Evolutionary conservation across 2,888 invertebrate species (phyloP).

Genomic region (Drosophila neonasuta): DNA sequence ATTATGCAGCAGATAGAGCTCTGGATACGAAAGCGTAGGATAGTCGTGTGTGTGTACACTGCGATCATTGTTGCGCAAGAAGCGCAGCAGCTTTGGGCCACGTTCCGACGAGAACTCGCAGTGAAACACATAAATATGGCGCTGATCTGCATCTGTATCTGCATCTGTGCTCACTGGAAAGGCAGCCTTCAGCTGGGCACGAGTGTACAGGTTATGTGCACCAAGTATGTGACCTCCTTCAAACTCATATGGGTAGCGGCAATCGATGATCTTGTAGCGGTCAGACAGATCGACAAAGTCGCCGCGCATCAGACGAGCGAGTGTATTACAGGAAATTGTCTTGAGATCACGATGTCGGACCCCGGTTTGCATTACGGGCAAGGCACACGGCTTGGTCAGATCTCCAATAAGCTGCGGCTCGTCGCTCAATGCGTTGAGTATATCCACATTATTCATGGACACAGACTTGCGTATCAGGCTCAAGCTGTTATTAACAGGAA

Average conservation of each 20-base stretch:
- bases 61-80: slow-evolving; percentile 92
- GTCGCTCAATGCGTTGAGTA: slow-evolving; percentile 87
- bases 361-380: slow-evolving; percentile 85
- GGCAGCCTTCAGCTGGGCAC: slow-evolving; percentile 86
- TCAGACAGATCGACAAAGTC: slow-evolving; percentile 85
- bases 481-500: slow-evolving; percentile 41
- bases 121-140: slow-evolving; percentile 94
- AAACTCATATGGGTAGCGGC: slow-evolving; percentile 97
- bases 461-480: slow-evolving; percentile 84
- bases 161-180: slow-evolving; percentile 81
- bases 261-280: slow-evolving; percentile 92
- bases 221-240: slow-evolving; percentile 94
- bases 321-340: slow-evolving; percentile 88
- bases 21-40: slow-evolving; percentile 94
- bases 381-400: slow-evolving; percentile 88
- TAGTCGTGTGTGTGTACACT: slow-evolving; percentile 90
- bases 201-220: slow-evolving; percentile 92
- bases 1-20: slow-evolving; percentile 95
- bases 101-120: slow-evolving; percentile 99
- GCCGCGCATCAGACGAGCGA: slow-evolving; percentile 88
- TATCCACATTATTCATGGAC: slow-evolving; percentile 89
- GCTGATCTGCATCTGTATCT: slow-evolving; percentile 78
- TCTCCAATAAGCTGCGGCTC: slow-evolving; percentile 93
- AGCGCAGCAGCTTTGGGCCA: slow-evolving; percentile 94
- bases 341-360: slow-evolving; percentile 91